These are phyloP conservation scores for Monopterus albus DNA, from an alignment of 2,113 vertebrate genomes.

Conservation along the genomic window DNA sequence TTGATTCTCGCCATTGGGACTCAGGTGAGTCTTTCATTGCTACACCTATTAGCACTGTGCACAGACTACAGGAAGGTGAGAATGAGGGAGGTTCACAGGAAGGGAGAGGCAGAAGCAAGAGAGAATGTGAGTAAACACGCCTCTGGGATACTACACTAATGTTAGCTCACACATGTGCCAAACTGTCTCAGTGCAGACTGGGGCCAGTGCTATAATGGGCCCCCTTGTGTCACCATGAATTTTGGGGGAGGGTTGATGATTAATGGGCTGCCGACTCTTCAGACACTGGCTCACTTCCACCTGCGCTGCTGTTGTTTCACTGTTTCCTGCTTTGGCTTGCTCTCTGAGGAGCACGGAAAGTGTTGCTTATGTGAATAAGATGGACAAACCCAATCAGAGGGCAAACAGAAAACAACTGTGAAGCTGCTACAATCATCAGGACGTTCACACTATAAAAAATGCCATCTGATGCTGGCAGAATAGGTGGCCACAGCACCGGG, in stretches of 20 bases:
- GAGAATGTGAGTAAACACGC: conserved; percentile 51
- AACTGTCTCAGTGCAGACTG: conserved; percentile 23
- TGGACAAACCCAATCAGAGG: conserved; percentile 46
- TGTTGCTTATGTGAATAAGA: conserved; percentile 43
- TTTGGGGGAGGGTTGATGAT: conserved; percentile 65
- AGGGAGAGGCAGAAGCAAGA: conserved; percentile 21
- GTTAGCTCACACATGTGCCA: conserved; percentile 47
- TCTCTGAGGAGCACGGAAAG: conserved; percentile 27
- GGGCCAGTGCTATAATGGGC: conserved; percentile 18
- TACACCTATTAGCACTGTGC: conserved; percentile 42
- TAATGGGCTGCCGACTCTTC: conserved; percentile 60
- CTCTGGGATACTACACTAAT: conserved; percentile 60
- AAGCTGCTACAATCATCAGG: conserved; percentile 60
- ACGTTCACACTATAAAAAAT: conserved; percentile 47
- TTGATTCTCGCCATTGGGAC: conserved; percentile 56
- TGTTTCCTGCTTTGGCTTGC: conserved; percentile 31
- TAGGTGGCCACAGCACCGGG: conserved; percentile 20
- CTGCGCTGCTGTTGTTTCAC: conserved; percentile 45
- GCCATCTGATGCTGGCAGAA: conserved; percentile 56
- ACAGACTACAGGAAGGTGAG: conserved; percentile 22
- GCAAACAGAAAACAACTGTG: conserved; percentile 43
- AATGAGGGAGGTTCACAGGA: conserved; percentile 36
- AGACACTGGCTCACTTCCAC: conserved; percentile 65
- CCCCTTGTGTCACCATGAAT: conserved; percentile 65
- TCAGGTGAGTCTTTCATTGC: conserved; percentile 52